A percentile compares a stretch with the other conserved stretches of the same genome.
Conservation (phyloP, 35 echinoderm and acorn worm genomes). For the Apostichopus parvimensis region DNA sequence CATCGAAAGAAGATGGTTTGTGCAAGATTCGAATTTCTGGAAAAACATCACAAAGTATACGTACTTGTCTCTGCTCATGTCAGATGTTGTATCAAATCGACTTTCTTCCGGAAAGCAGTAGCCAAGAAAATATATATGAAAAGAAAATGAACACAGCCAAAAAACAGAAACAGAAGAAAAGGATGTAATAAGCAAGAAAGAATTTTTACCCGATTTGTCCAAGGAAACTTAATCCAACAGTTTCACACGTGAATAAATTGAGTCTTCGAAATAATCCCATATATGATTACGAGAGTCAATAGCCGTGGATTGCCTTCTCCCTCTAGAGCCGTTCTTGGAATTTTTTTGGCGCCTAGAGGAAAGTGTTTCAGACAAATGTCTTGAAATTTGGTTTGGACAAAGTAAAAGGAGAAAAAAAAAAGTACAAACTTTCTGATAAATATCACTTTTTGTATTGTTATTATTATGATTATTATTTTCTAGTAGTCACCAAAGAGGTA, state of each 20-base stretch:
- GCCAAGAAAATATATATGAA: not conserved
- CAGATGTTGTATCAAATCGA: not conserved
- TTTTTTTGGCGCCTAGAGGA: not conserved
- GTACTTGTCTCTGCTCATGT: not conserved
- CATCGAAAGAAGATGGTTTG: not conserved
- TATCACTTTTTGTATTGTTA: too few relatives aligned
- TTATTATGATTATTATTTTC: too few relatives aligned
- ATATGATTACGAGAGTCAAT: not conserved
- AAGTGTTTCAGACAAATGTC: not conserved
- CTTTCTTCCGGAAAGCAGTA: not conserved
- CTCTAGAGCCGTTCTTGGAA: not conserved
- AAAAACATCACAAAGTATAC: not conserved
- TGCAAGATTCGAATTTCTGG: not conserved
- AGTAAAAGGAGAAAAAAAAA: too few relatives aligned
- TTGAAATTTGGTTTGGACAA: too few relatives aligned
- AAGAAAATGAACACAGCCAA: not conserved
- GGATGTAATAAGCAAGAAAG: too few relatives aligned
- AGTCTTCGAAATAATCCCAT: not conserved
- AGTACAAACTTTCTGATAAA: too few relatives aligned
- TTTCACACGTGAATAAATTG: conserved; percentile 16
- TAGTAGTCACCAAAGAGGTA: too few relatives aligned
- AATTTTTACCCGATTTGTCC: too few relatives aligned
- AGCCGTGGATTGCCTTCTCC: not conserved
- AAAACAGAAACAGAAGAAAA: not conserved
- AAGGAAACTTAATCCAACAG: conserved; percentile 1